Evolutionary conservation across 2,888 invertebrate genomes (phyloP), one percentile per base, ranked within the genome.

Genomic region (Gastrophysa polygoni): DNA sequence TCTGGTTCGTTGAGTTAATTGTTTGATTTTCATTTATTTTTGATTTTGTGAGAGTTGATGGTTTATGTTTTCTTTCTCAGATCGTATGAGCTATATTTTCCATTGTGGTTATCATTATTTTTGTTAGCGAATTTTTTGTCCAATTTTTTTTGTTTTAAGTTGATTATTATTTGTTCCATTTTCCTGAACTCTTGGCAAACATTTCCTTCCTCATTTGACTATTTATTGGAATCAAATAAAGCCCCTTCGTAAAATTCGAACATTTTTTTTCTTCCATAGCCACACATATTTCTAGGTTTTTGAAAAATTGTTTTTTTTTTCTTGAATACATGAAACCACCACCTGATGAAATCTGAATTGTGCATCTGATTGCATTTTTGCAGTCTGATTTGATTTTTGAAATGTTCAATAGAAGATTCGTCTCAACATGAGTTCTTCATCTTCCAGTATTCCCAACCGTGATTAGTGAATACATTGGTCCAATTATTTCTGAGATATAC

Each of bases 391-490:
- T n/a, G n/a, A n/a, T n/a, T n/a, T n/a, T n/a, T n/a, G n/a, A n/a
- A n/a, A n/a, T n/a, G n/a, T n/a, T n/a, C n/a, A n/a, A n/a, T n/a
- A n/a, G n/a, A n/a, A n/a, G n/a, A n/a, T n/a, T 51, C 38, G 11
- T 38, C 11, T 17, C 28, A 18, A 18, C 16, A 16, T 8, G 50
- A 50, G 7, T 11, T 17, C n/a, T 50, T 50, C 2, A 50, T 5
- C 32, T 50, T 50, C 50, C 50, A 50, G 32, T 32, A 50, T 18
- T 32, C 50, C 50, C 32, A 50, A 5, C 50, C 50, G n/a, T 50
- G 50, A 6, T n/a, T n/a, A n/a, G n/a, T n/a, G n/a, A n/a, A n/a
- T n/a, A n/a, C n/a, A n/a, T n/a, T n/a, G n/a, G n/a, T n/a, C n/a
- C n/a, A n/a, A n/a, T 11, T 1, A 7, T n/a, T n/a, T 5, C 28